Percentiles rank a stretch among this genome's conserved stretches.
Evolutionary conservation across 1,140 invertebrate species (phyloP).

Genomic region (Coptotermes formosanus): DNA sequence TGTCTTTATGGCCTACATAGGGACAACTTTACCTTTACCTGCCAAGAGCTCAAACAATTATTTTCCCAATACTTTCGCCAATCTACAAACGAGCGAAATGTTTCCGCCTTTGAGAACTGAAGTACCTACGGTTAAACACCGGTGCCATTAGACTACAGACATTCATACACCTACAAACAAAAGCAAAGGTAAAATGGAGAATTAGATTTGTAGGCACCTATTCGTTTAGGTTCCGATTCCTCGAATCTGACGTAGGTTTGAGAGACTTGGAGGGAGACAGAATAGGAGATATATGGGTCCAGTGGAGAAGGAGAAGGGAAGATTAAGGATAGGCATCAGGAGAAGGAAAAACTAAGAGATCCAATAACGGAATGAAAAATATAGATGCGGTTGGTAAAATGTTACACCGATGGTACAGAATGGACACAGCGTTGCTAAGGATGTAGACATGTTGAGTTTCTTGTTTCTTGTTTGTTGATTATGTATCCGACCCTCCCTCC

Average conservation of each 20-base stretch:
- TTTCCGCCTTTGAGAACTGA: no score
- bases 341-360: slow-evolving; percentile 2
- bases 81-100: no score
- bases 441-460: no score
- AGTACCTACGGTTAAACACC: no score
- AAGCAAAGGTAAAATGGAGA: neutral
- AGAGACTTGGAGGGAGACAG: neutral
- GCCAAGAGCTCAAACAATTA: no score
- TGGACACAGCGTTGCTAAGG: neutral
- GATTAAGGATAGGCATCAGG: neutral
- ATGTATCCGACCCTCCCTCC: neutral
- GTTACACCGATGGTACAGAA: neutral
- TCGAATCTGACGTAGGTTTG: neutral
- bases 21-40: no score
- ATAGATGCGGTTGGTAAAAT: neutral
- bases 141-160: no score
- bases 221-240: neutral
- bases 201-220: neutral
- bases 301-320: no score
- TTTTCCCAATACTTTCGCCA: no score
- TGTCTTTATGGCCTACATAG: no score
- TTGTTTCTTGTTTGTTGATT: neutral
- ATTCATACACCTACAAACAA: no score
- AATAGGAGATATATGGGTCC: neutral
- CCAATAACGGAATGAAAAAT: slow-evolving; percentile 7